Base-by-base conservation (phyloP, 2,113 vertebrate genomes). In the Progne subis region DNA sequence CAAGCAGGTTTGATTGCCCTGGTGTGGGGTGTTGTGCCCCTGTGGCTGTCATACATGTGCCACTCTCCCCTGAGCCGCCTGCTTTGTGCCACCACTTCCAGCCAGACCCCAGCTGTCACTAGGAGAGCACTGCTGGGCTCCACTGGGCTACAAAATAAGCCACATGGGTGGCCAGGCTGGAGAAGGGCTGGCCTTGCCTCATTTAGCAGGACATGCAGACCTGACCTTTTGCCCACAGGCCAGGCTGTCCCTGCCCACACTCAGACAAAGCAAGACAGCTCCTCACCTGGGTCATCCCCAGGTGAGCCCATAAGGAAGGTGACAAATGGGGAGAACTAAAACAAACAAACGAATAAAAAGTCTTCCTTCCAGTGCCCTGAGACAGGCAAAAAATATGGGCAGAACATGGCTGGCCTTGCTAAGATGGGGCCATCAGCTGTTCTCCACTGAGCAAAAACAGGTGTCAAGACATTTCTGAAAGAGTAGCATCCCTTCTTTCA, bases 31-130 rank as follows among this genome's bases (percentile, higher is more conserved):
- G 53, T 28, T 8, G 13, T 55, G 41, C 26, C 55, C 14, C 28
- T 37, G 32, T 17, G 18, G 34, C 18, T 50, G 53, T 20, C 5
- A 2, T 34, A 44, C 1, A 0, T 1, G 1, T 39, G 39, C 23
- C n/a, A 44, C 26, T 24, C 26, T 24, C 12, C 14, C 39, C 14
- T 18, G 23, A 59, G 75, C 39, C 16, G n/a, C 59, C 25, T 60
- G 37, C 34, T 47, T 14, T 3, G 1, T 1, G 19, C 43, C 18
- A 47, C 12, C 43, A 57, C 11, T 37, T 76, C 52, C 87, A 80
- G 46, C 46, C 32, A 4, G 20, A 16, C 52, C 52, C 37, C 6
- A 2, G 49, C 47, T 55, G 39, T 4, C 6, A 5, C 70, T 72
- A 32, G 31, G 15, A 63, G 26, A 72, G 21, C 69, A 20, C 2